Evolutionary conservation across 2,797 vertebrate genomes (phyloP).

Genomic region (Cheirogaleus major): DNA sequence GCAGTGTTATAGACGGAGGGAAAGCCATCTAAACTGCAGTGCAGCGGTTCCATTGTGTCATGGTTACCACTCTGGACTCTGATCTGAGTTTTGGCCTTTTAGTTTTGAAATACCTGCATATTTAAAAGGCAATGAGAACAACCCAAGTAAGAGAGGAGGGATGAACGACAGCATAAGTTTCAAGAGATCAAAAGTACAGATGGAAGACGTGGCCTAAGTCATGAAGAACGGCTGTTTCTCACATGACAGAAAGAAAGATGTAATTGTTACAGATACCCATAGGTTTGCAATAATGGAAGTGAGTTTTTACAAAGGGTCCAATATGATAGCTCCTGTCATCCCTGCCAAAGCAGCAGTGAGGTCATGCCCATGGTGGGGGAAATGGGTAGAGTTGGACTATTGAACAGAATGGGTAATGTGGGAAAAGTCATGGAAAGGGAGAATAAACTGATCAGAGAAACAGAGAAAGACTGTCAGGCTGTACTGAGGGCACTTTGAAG

Average conservation of each 20-base stretch:
- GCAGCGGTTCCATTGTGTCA: no score
- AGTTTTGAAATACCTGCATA: not conserved
- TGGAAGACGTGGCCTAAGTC: not conserved
- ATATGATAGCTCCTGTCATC: not conserved
- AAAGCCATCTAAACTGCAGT: not conserved
- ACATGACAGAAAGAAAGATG: not conserved
- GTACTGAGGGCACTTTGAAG: not conserved
- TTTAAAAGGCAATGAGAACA: not conserved
- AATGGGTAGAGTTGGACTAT: not conserved
- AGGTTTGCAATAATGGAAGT: not conserved
- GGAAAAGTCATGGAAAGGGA: not conserved
- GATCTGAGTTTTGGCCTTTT: not conserved
- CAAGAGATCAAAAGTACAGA: not conserved
- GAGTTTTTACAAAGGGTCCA: not conserved
- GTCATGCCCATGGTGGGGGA: not conserved
- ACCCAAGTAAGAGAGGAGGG: not conserved
- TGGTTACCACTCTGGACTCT: no score
- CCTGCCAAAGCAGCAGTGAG: not conserved
- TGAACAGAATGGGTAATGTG: not conserved
- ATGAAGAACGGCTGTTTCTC: not conserved
- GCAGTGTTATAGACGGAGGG: not conserved
- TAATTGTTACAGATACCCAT: not conserved
- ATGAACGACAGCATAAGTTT: not conserved
- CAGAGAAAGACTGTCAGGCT: not conserved
- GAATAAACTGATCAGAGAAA: not conserved